These are phyloP conservation scores for Amphipoea lucens DNA, from an alignment of 2,888 invertebrate genomes.

Conservation along the genomic window DNA sequence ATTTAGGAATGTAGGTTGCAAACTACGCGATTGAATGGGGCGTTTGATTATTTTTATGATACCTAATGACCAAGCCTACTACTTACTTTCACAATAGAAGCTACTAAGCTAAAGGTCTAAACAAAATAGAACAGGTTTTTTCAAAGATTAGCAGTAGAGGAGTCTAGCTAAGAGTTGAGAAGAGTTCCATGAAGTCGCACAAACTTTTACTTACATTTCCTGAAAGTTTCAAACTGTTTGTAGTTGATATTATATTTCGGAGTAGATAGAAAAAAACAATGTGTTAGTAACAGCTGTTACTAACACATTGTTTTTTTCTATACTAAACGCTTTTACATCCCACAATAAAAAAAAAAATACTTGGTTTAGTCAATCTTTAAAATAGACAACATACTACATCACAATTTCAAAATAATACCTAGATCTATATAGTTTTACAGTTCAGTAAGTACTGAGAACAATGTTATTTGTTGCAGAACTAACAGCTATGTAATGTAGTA, in stretches of 20 bases:
- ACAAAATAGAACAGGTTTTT: background rate
- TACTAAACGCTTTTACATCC: background rate
- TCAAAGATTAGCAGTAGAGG: background rate
- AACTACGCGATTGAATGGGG: background rate
- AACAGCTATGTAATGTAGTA: slow-evolving; percentile 82
- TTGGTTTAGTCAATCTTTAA: background rate
- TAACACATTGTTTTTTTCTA: background rate
- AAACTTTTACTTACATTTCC: slow-evolving; percentile 17
- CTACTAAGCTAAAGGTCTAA: background rate
- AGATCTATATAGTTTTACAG: slow-evolving; percentile 44
- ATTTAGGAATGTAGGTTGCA: background rate
- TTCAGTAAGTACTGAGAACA: slow-evolving; percentile 66
- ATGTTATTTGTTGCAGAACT: slow-evolving; percentile 74
- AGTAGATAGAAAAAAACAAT: too few species aligned
- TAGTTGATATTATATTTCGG: background rate
- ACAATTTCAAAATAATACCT: slow-evolving; percentile 36
- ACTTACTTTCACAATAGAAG: background rate
- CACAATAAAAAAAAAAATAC: background rate
- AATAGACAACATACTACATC: background rate
- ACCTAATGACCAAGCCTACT: background rate
- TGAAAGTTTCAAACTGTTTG: background rate
- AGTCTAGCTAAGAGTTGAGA: slow-evolving; percentile 2
- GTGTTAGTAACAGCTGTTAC: too few species aligned
- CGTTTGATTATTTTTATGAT: background rate
- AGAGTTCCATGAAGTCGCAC: slow-evolving; percentile 8